phyloP scores from a whole-genome alignment of 2,113 vertebrate genomes.

The Turdus rufiventris region DNA sequence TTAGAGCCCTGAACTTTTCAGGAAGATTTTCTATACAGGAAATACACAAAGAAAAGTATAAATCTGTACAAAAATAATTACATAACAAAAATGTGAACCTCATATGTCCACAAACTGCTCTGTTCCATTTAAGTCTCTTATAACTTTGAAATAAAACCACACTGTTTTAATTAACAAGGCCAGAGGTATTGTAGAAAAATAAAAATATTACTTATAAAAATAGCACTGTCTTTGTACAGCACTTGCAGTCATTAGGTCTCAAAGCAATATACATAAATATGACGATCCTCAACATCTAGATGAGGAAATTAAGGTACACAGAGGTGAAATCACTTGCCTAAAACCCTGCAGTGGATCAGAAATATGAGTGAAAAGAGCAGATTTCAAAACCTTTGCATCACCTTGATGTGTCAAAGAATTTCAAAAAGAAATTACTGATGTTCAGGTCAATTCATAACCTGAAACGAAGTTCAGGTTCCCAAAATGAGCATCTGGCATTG shows the following conservation, averaged over 20 bases:
- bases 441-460: not conserved
- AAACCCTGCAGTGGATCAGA: not conserved
- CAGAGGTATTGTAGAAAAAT: not conserved
- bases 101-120: not conserved
- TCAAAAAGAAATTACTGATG: not conserved
- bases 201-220: not conserved
- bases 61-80: not conserved
- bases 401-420: not conserved
- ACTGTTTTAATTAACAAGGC: not conserved
- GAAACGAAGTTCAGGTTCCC: not conserved
- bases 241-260: not conserved
- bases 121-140: not conserved
- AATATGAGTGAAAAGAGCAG: not conserved
- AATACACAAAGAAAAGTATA: not conserved
- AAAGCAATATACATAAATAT: not conserved
- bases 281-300: not conserved
- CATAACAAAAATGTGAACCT: not conserved
- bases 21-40: not conserved
- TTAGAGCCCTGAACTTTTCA: not conserved
- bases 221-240: not conserved
- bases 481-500: not conserved
- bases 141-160: not conserved
- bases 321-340: not conserved
- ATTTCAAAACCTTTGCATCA: not conserved
- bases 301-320: not conserved